phyloP scores from a whole-genome alignment of 2,113 vertebrate species.

The Phocoena phocoena region DNA sequence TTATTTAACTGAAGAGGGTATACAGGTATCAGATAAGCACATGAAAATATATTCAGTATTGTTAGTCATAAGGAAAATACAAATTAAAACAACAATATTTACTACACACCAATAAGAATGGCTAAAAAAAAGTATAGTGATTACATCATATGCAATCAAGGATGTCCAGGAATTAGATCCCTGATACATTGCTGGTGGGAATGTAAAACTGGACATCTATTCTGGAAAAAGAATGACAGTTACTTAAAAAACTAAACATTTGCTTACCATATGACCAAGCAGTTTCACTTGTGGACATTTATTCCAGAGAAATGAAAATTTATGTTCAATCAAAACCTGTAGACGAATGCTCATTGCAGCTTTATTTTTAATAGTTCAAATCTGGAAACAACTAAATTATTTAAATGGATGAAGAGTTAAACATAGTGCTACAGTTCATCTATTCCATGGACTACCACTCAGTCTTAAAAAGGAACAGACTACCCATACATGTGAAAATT shows the following conservation, averaged over 20 bases:
- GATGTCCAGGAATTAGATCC: background rate
- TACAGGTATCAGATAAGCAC: background rate
- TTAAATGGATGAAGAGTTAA: background rate
- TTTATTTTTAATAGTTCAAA: background rate
- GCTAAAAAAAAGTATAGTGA: background rate
- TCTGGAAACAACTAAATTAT: background rate
- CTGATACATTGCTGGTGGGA: too few relatives aligned
- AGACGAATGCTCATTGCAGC: background rate
- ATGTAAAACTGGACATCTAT: background rate
- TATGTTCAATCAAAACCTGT: background rate
- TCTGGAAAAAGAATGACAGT: background rate
- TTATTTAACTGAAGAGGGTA: background rate
- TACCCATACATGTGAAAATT: background rate
- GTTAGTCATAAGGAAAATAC: background rate
- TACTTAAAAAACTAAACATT: background rate
- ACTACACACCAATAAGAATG: background rate
- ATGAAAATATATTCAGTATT: background rate
- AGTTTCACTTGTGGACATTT: background rate
- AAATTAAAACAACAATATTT: background rate
- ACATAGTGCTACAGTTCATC: background rate
- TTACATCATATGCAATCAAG: background rate
- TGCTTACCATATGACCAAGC: background rate
- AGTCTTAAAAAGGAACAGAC: background rate
- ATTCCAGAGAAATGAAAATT: constrained; percentile 1
- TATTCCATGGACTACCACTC: background rate